Conservation (phyloP, 2,888 invertebrate genomes). For the Lingula anatina region DNA sequence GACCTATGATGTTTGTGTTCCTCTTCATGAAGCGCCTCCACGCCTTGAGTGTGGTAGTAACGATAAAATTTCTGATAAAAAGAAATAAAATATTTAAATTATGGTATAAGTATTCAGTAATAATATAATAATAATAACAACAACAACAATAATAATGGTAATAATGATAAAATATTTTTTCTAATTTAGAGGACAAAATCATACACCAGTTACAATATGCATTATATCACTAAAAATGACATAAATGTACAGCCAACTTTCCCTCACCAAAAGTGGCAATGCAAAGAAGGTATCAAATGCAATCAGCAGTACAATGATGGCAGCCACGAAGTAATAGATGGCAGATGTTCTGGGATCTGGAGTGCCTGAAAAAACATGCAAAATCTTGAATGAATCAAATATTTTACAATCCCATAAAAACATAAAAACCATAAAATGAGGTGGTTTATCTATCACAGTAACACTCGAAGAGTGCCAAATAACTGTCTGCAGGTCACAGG, state of each 20-base stretch:
- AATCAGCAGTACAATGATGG: constrained; percentile 80
- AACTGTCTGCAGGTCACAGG: too few relatives aligned
- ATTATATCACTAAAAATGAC: too few relatives aligned
- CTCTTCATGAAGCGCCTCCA: constrained; percentile 6
- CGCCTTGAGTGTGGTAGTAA: constrained; percentile 15
- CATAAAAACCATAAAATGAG: too few relatives aligned
- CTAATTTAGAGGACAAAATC: too few relatives aligned
- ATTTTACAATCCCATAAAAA: constrained; percentile 40
- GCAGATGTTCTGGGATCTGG: constrained; percentile 77
- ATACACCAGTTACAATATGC: too few relatives aligned
- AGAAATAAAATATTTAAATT: constrained; percentile 1
- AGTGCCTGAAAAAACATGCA: constrained; percentile 55
- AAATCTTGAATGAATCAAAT: constrained; percentile 15
- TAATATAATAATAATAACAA: too few relatives aligned
- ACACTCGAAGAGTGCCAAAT: too few relatives aligned
- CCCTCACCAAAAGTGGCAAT: constrained; percentile 83
- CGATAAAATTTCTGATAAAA: constrained; percentile 32
- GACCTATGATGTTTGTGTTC: not conserved
- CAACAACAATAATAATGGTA: too few relatives aligned
- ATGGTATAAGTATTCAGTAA: too few relatives aligned
- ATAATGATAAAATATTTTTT: too few relatives aligned
- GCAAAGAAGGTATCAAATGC: constrained; percentile 97
- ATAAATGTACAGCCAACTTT: too few relatives aligned
- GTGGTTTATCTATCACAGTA: too few relatives aligned
- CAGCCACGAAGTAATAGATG: constrained; percentile 94